phyloP scores from a whole-genome alignment of 35 echinoderm and acorn worm species.

The Ophioderma brevispina region DNA sequence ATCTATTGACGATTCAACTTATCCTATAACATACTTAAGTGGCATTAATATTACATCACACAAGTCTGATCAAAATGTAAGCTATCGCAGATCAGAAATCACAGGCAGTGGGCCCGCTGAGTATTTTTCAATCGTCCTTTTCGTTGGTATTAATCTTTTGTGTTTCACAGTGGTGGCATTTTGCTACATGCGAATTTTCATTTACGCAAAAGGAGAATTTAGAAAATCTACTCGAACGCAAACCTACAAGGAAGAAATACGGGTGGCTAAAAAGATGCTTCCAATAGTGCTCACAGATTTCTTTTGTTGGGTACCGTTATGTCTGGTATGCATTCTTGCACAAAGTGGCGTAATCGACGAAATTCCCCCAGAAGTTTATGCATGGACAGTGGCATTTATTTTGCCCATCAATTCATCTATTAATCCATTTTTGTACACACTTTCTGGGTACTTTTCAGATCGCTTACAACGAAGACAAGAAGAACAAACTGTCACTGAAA shows the following conservation, averaged over 20 bases:
- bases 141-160: not conserved
- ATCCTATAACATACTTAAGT: not conserved
- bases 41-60: not conserved
- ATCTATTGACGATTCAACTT: not conserved
- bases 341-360: not conserved
- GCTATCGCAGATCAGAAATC: not conserved
- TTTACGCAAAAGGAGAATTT: not conserved
- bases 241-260: not conserved
- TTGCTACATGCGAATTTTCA: not conserved
- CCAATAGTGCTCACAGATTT: not conserved
- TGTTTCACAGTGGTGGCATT: not conserved
- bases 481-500: no score
- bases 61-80: not conserved
- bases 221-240: not conserved
- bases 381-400: not conserved
- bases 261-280: not conserved
- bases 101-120: not conserved
- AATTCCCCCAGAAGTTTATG: not conserved
- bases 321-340: not conserved
- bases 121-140: not conserved
- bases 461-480: no score
- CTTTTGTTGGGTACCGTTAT: not conserved
- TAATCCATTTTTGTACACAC: not conserved
- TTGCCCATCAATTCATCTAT: not conserved
- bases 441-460: no score